Percentiles rank a stretch among this genome's conserved stretches.
Conservation (phyloP, 2,113 vertebrate species). For the Typhlomys cinereus region DNA sequence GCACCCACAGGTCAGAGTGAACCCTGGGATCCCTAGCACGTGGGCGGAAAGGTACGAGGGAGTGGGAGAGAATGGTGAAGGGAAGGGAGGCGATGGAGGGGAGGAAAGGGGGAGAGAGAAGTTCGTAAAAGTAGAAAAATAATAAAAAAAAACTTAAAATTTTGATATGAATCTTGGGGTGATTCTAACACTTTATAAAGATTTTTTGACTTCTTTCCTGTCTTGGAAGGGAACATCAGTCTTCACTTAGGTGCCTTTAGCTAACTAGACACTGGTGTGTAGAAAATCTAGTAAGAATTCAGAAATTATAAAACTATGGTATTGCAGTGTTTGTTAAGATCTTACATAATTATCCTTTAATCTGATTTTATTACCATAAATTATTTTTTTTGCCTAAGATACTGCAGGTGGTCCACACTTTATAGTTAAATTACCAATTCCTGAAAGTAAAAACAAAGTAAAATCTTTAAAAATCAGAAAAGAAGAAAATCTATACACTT, state of each 20-base stretch:
- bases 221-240: background rate
- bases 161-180: background rate
- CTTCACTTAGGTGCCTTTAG: background rate
- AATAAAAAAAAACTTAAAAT: background rate
- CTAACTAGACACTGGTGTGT: background rate
- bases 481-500: background rate
- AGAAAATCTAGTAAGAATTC: background rate
- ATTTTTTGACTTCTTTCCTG: background rate
- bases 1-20: no score
- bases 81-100: no score
- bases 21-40: no score
- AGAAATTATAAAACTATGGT: background rate
- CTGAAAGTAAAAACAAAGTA: background rate
- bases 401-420: slow-evolving; percentile 8
- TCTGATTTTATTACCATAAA: background rate
- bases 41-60: no score
- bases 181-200: background rate
- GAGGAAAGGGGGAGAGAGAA: no score
- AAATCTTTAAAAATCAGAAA: background rate
- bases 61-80: no score
- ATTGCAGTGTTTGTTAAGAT: background rate
- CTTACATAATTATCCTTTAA: background rate
- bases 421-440: background rate
- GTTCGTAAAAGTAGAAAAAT: no score
- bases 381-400: background rate